Percentiles rank a stretch among this genome's conserved stretches.
phyloP scores from a whole-genome alignment of 92 coral and sea anemone genomes.

The Porites divaricata region DNA sequence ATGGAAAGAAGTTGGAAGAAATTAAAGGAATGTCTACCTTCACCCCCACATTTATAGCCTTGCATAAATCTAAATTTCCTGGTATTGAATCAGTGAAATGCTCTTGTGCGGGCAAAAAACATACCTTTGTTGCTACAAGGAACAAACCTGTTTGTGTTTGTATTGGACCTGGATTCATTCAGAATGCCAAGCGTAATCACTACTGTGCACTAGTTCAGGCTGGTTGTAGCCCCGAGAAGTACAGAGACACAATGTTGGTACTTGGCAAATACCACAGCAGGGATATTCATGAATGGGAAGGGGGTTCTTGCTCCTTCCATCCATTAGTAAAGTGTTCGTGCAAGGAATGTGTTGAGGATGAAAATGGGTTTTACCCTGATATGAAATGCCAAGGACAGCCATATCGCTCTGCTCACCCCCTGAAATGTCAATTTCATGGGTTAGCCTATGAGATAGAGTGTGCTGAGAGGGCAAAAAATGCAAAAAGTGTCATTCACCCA shows the following conservation, averaged over 20 bases:
- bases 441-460: slow-evolving; percentile 11
- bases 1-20: slow-evolving; percentile 65
- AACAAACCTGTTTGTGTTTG: not conserved
- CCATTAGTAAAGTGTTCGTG: too few relatives aligned
- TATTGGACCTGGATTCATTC: too few relatives aligned
- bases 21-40: slow-evolving; percentile 40
- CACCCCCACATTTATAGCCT: slow-evolving; percentile 46
- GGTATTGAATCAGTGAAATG: slow-evolving; percentile 46
- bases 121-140: slow-evolving; percentile 12
- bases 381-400: too few relatives aligned
- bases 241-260: slow-evolving; percentile 50
- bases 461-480: slow-evolving; percentile 42
- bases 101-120: slow-evolving; percentile 36
- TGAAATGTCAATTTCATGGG: slow-evolving; percentile 23
- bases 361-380: too few relatives aligned
- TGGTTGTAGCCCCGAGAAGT: slow-evolving; percentile 49
- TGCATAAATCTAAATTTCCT: slow-evolving; percentile 51
- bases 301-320: slow-evolving; percentile 10
- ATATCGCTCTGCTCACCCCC: slow-evolving; percentile 40
- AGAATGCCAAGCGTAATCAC: slow-evolving; percentile 41
- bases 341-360: too few relatives aligned
- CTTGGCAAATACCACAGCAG: slow-evolving; percentile 67
- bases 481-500: slow-evolving; percentile 23
- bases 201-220: slow-evolving; percentile 64
- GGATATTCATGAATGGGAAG: slow-evolving; percentile 63